These are phyloP conservation scores for Euwallacea fornicatus DNA, from an alignment of 1,140 invertebrate genomes.

Conservation along the genomic window DNA sequence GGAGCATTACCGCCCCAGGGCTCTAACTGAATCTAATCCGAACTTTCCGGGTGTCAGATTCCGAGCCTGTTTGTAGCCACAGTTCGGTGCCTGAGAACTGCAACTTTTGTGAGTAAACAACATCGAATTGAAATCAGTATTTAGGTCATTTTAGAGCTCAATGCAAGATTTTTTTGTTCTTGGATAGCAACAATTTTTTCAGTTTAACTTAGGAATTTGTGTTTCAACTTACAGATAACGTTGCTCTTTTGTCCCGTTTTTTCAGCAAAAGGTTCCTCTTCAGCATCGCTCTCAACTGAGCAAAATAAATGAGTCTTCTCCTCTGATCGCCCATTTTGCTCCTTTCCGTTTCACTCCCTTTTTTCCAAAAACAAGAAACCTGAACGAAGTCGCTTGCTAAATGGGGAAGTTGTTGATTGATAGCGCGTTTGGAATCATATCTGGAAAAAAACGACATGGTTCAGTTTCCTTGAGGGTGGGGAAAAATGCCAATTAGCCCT, in stretches of 20 bases:
- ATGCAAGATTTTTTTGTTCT: neutral
- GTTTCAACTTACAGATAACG: slow-evolving; percentile 61
- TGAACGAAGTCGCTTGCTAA: neutral
- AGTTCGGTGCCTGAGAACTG: too few relatives aligned
- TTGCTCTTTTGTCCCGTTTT: slow-evolving; percentile 72
- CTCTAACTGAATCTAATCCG: too few relatives aligned
- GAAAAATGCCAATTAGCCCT: too few relatives aligned
- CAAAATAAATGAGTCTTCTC: slow-evolving; percentile 56
- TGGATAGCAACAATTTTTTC: neutral
- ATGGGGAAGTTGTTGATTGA: slow-evolving; percentile 21
- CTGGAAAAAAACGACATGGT: slow-evolving; percentile 6
- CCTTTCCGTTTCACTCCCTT: neutral
- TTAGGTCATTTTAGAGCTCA: too few relatives aligned
- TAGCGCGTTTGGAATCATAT: slow-evolving; percentile 10
- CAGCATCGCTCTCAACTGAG: slow-evolving; percentile 70
- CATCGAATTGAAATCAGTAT: too few relatives aligned
- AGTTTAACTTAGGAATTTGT: too few relatives aligned
- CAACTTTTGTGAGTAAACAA: too few relatives aligned
- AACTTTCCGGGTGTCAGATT: too few relatives aligned
- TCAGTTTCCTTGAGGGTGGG: too few relatives aligned
- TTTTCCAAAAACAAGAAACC: neutral
- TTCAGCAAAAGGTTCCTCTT: slow-evolving; percentile 70
- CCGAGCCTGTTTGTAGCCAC: too few relatives aligned
- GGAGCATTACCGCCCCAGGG: too few relatives aligned
- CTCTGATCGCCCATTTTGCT: slow-evolving; percentile 41